Conservation (phyloP, 2,113 vertebrate species). For the Melanotaenia duboulayi region DNA sequence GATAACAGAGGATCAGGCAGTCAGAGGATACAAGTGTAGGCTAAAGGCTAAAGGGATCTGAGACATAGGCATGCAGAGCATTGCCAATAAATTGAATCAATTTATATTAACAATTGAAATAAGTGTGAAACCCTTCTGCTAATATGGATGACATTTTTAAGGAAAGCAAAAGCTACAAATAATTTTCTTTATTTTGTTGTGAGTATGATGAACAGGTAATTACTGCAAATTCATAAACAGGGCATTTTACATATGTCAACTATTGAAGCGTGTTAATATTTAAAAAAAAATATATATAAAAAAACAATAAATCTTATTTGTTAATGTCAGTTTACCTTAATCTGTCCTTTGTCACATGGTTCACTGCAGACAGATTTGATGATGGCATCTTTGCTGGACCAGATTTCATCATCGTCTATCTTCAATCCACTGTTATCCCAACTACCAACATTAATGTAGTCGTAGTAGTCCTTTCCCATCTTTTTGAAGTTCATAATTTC, state of each 20-base stretch:
- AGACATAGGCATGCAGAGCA: background rate
- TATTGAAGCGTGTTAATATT: background rate
- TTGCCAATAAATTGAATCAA: background rate
- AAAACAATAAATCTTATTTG: background rate
- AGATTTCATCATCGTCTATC: slow-evolving; percentile 96
- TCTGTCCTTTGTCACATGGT: slow-evolving; percentile 97
- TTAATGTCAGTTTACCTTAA: slow-evolving; percentile 86
- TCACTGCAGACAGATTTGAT: slow-evolving; percentile 98
- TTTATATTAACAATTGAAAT: background rate
- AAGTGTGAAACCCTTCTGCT: background rate
- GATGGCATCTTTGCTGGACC: slow-evolving; percentile 89
- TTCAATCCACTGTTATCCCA: slow-evolving; percentile 97
- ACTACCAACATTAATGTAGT: slow-evolving; percentile 96
- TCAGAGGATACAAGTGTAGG: background rate
- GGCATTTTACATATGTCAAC: background rate
- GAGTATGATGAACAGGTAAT: background rate
- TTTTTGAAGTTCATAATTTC: slow-evolving; percentile 99
- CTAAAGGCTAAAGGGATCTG: background rate
- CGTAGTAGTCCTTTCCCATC: slow-evolving; percentile 97
- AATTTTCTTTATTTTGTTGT: background rate
- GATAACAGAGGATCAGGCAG: too few relatives aligned
- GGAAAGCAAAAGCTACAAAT: background rate
- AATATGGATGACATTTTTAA: background rate
- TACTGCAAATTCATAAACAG: background rate
- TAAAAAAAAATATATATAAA: too few relatives aligned